Conservation (phyloP, 2,113 vertebrate species). For the Columba livia region DNA sequence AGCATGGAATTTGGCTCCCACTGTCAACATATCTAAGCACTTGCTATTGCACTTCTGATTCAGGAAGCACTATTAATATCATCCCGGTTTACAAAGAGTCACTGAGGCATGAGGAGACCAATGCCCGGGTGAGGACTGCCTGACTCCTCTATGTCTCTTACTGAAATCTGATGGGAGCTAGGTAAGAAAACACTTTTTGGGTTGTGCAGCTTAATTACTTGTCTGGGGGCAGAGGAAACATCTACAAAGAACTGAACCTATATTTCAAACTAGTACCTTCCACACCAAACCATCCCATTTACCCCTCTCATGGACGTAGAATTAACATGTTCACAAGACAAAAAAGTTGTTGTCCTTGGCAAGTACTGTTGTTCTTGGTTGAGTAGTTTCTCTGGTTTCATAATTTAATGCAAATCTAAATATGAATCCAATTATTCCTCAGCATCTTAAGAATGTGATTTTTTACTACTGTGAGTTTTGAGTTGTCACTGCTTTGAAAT, state of each 20-base stretch:
- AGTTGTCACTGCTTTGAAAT: constrained; percentile 33
- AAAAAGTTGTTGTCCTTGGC: not conserved
- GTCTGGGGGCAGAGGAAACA: not conserved
- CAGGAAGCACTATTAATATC: not conserved
- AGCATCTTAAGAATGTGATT: not conserved
- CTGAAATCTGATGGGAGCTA: not conserved
- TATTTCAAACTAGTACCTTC: not conserved
- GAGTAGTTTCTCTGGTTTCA: not conserved
- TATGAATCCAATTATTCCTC: not conserved
- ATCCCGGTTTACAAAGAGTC: not conserved
- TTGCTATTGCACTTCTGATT: not conserved
- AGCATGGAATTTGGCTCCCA: not conserved
- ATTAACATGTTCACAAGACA: not conserved
- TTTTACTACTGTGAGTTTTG: constrained; percentile 6
- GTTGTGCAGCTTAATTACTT: not conserved
- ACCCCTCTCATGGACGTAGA: not conserved
- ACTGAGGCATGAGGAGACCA: not conserved
- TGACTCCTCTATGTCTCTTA: not conserved
- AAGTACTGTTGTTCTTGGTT: not conserved
- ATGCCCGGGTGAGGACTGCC: not conserved
- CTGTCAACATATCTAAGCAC: not conserved
- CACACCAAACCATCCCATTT: not conserved
- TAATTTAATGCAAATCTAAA: constrained; percentile 12
- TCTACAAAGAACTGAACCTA: not conserved
- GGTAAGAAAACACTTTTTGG: not conserved